phyloP scores from a whole-genome alignment of 2,113 vertebrate species.

The Puffinus mauretanicus region DNA sequence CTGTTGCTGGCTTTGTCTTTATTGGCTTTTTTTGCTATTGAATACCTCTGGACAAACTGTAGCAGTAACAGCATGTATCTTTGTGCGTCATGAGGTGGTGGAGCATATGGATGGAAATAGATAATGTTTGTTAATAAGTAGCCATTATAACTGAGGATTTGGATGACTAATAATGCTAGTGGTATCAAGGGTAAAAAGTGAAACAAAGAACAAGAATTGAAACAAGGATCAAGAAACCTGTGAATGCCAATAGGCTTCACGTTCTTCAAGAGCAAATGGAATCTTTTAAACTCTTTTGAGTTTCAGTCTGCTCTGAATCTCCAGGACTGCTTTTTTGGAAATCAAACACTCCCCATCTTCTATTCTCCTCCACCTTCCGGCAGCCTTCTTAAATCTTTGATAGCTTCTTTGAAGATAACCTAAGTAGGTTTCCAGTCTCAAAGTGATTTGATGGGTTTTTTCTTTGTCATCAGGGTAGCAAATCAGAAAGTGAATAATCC shows the following conservation, averaged over 20 bases:
- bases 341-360: background rate
- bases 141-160: background rate
- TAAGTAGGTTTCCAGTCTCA: background rate
- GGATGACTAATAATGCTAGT: background rate
- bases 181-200: background rate
- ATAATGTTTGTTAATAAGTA: background rate
- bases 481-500: background rate
- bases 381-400: background rate
- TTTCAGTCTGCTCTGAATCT: slow-evolving; percentile 45
- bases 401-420: background rate
- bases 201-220: background rate
- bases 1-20: background rate
- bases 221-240: background rate
- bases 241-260: background rate
- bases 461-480: background rate
- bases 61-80: background rate
- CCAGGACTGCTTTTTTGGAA: background rate
- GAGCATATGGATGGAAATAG: background rate
- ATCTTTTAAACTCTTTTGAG: background rate
- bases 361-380: background rate
- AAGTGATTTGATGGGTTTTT: background rate
- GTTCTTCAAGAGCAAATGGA: background rate
- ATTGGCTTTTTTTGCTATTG: background rate
- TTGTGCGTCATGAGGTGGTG: background rate
- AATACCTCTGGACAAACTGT: slow-evolving; percentile 25